phyloP scores from a whole-genome alignment of 2,888 invertebrate species.

The Orgyia antiqua region DNA sequence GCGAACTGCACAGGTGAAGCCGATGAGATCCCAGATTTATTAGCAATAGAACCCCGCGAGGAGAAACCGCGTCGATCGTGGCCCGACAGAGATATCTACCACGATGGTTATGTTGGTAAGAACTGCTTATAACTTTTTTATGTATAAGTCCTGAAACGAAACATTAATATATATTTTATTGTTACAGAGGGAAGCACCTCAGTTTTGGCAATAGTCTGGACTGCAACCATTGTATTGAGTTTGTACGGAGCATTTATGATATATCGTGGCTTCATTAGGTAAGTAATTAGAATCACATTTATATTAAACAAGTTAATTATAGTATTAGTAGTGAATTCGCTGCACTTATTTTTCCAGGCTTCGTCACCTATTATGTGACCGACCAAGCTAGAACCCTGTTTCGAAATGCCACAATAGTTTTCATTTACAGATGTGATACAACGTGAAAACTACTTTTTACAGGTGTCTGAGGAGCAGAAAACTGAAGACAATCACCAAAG shows the following conservation, averaged over 20 bases:
- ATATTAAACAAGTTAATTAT: too few species aligned
- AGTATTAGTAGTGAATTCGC: not conserved
- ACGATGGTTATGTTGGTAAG: slow-evolving; percentile 61
- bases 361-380: not conserved
- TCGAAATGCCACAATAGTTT: too few species aligned
- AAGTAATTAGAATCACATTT: too few species aligned
- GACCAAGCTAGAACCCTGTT: not conserved
- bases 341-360: not conserved
- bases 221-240: slow-evolving; percentile 58
- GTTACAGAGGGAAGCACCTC: slow-evolving; percentile 58
- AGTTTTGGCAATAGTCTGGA: slow-evolving; percentile 57
- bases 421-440: too few species aligned
- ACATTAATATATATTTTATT: not conserved
- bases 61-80: slow-evolving; percentile 46
- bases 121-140: not conserved
- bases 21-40: slow-evolving; percentile 52
- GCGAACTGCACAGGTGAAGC: slow-evolving; percentile 61
- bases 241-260: slow-evolving; percentile 56
- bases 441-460: slow-evolving; percentile 6
- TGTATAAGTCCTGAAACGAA: too few species aligned
- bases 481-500: slow-evolving; percentile 64
- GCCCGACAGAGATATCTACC: slow-evolving; percentile 40
- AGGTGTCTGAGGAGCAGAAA: slow-evolving; percentile 63
- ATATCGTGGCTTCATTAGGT: slow-evolving; percentile 54
- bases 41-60: slow-evolving; percentile 47